phyloP scores from a whole-genome alignment of 2,888 invertebrate genomes.

The Nemapogon koenigi region DNA sequence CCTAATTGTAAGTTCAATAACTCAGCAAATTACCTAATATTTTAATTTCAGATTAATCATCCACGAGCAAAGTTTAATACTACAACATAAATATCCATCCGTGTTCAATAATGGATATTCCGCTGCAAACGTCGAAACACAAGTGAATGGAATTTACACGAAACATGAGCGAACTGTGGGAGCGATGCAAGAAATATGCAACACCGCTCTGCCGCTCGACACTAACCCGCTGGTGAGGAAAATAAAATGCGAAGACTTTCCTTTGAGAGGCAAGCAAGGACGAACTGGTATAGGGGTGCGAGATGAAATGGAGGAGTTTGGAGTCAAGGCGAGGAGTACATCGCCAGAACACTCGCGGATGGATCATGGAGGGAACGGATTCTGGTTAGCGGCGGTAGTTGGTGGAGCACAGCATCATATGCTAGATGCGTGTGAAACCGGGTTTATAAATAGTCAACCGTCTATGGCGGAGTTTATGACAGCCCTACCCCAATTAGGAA shows the following conservation, averaged over 20 bases:
- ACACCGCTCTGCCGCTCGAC: conserved; percentile 60
- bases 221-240: conserved; percentile 59
- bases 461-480: conserved; percentile 97
- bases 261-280: conserved; percentile 52
- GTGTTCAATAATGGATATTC: too few species aligned
- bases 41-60: too few species aligned
- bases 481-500: conserved; percentile 75
- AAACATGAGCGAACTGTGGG: conserved; percentile 37
- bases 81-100: too few species aligned
- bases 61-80: too few species aligned
- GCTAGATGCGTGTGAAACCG: conserved; percentile 76
- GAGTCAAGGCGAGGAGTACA: conserved; percentile 74
- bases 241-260: conserved; percentile 65
- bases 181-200: conserved; percentile 64
- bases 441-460: conserved; percentile 93
- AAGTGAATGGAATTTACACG: conserved; percentile 39
- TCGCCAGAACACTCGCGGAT: conserved; percentile 68
- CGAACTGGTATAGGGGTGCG: conserved; percentile 61
- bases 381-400: conserved; percentile 77
- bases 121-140: conserved; percentile 44
- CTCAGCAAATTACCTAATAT: too few species aligned
- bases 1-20: too few species aligned
- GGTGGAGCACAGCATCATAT: conserved; percentile 65
- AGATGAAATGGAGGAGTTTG: conserved; percentile 68
- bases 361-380: conserved; percentile 66